These are phyloP conservation scores for Axea sp. DNA, from an alignment of 2,888 invertebrate genomes.

Conservation along the genomic window DNA sequence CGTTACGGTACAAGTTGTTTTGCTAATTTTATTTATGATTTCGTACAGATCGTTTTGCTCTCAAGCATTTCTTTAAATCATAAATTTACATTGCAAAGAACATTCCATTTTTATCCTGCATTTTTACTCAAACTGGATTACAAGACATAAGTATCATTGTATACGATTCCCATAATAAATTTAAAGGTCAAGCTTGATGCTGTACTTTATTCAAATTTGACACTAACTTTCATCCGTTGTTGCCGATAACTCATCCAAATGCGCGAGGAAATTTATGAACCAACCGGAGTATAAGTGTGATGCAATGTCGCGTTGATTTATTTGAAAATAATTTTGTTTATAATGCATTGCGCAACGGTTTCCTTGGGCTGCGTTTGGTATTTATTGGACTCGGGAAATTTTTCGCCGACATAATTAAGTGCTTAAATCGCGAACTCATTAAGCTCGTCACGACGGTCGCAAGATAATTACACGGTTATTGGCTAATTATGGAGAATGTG, in stretches of 20 bases:
- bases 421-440: slow-evolving; percentile 15
- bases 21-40: too few relatives aligned
- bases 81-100: too few relatives aligned
- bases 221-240: slow-evolving; percentile 24
- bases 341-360: slow-evolving; percentile 17
- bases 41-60: too few relatives aligned
- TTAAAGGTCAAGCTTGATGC: neutral
- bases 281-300: slow-evolving; percentile 7
- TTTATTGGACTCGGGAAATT: slow-evolving; percentile 2
- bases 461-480: slow-evolving; percentile 22
- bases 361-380: slow-evolving; percentile 9
- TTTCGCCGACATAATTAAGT: slow-evolving; percentile 13
- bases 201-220: slow-evolving; percentile 30
- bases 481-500: slow-evolving; percentile 11
- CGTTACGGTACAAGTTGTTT: too few relatives aligned
- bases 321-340: slow-evolving; percentile 34
- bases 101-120: too few relatives aligned
- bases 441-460: slow-evolving; percentile 1
- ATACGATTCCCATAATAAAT: slow-evolving; percentile 8
- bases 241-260: slow-evolving; percentile 21
- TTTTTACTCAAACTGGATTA: too few relatives aligned
- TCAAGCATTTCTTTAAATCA: too few relatives aligned
- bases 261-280: slow-evolving; percentile 20
- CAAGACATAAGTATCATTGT: neutral
- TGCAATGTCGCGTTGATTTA: slow-evolving; percentile 34